phyloP scores from a whole-genome alignment of 37 sponge, comb jelly and placozoan species.

The Haliclona indistincta region DNA sequence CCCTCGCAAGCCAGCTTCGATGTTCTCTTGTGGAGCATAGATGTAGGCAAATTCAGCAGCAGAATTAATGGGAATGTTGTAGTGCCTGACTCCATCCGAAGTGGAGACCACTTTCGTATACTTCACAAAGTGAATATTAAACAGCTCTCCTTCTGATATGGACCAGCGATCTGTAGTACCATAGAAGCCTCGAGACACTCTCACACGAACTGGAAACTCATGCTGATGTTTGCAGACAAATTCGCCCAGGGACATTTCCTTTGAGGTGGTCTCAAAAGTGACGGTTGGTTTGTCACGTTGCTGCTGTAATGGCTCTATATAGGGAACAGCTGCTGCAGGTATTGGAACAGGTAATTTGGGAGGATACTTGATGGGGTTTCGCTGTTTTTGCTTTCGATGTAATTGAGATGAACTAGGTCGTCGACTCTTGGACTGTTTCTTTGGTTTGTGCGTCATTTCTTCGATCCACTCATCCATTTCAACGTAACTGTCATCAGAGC shows the following conservation, averaged over 20 bases:
- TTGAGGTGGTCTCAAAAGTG: too few species aligned
- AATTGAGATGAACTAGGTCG: too few species aligned
- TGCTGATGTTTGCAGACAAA: constrained; percentile 32
- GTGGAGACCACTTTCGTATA: constrained; percentile 28
- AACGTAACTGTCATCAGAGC: too few species aligned
- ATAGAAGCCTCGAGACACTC: constrained; percentile 50
- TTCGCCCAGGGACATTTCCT: constrained; percentile 6
- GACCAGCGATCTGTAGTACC: constrained; percentile 43
- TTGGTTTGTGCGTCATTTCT: too few species aligned
- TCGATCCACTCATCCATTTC: too few species aligned
- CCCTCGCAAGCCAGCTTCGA: constrained; percentile 18
- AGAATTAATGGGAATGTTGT: constrained; percentile 44
- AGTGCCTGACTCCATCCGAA: constrained; percentile 10
- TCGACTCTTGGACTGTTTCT: too few species aligned
- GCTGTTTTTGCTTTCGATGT: too few species aligned
- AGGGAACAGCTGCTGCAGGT: too few species aligned
- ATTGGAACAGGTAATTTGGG: too few species aligned
- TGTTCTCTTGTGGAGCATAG: constrained; percentile 31
- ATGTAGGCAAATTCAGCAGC: constrained; percentile 39
- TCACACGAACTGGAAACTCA: constrained; percentile 25
- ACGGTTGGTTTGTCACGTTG: too few species aligned
- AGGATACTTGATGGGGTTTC: too few species aligned
- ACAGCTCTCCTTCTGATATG: constrained; percentile 57
- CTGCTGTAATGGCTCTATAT: too few species aligned
- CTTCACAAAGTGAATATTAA: constrained; percentile 58